These are phyloP conservation scores for Passerina amoena DNA, from an alignment of 2,113 vertebrate species.

Conservation along the genomic window DNA sequence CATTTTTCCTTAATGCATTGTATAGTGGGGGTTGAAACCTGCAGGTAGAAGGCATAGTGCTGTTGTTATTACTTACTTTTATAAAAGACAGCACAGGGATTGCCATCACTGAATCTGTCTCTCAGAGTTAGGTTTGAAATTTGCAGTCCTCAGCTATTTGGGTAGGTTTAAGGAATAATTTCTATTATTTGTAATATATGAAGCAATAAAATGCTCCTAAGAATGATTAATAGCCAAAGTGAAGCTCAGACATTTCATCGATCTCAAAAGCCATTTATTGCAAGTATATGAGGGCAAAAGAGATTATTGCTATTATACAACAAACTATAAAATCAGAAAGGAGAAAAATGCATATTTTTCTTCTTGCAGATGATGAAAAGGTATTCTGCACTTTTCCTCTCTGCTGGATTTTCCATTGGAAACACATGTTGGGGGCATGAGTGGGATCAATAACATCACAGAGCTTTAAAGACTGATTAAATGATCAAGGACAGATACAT, in stretches of 20 bases:
- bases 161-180: constrained; percentile 1
- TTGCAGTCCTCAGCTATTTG: constrained; percentile 24
- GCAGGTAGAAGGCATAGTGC: neutral
- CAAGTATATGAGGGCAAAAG: constrained; percentile 37
- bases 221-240: constrained; percentile 60
- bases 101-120: constrained; percentile 6
- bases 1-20: constrained; percentile 19
- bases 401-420: constrained; percentile 5
- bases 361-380: neutral
- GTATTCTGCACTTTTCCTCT: neutral
- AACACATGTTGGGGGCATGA: neutral
- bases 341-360: constrained; percentile 38
- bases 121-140: constrained; percentile 40
- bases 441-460: constrained; percentile 47
- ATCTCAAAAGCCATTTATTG: constrained; percentile 51
- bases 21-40: neutral
- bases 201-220: constrained; percentile 53
- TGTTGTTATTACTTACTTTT: constrained; percentile 31
- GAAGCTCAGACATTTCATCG: constrained; percentile 28
- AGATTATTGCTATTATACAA: constrained; percentile 51
- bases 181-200: constrained; percentile 37
- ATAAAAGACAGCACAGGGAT: neutral
- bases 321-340: constrained; percentile 41
- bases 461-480: constrained; percentile 60
- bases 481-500: constrained; percentile 34